Conservation (phyloP, 1,140 invertebrate species). For the Linepithema humile region DNA sequence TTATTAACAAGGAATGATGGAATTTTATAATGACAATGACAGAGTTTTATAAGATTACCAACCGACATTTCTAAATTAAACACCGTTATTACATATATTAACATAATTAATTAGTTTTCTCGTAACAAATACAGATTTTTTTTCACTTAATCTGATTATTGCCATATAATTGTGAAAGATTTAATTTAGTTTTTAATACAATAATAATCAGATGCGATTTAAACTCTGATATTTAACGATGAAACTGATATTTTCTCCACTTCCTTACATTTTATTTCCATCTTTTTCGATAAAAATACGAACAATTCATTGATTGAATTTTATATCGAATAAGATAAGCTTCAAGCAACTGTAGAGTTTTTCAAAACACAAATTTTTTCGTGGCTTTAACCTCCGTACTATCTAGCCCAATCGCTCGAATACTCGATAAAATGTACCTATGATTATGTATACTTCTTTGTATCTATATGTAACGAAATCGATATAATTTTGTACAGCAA, state of each 20-base stretch:
- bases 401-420: constrained; percentile 11
- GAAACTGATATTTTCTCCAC: not conserved
- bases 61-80: too few relatives aligned
- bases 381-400: not conserved
- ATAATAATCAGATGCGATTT: not conserved
- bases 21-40: too few relatives aligned
- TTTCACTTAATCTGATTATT: not conserved
- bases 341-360: too few relatives aligned
- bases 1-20: too few relatives aligned
- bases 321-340: too few relatives aligned
- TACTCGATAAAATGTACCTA: constrained; percentile 52
- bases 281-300: too few relatives aligned
- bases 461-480: constrained; percentile 65
- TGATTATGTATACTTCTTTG: constrained; percentile 64
- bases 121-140: not conserved
- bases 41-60: too few relatives aligned
- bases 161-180: too few relatives aligned
- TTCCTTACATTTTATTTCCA: not conserved
- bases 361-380: too few relatives aligned
- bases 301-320: too few relatives aligned
- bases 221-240: not conserved
- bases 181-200: too few relatives aligned
- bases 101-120: not conserved
- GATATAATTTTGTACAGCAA: constrained; percentile 73
- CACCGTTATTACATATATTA: not conserved